These are phyloP conservation scores for Rhynchomys soricoides DNA, from an alignment of 2,113 vertebrate genomes.

Conservation along the genomic window DNA sequence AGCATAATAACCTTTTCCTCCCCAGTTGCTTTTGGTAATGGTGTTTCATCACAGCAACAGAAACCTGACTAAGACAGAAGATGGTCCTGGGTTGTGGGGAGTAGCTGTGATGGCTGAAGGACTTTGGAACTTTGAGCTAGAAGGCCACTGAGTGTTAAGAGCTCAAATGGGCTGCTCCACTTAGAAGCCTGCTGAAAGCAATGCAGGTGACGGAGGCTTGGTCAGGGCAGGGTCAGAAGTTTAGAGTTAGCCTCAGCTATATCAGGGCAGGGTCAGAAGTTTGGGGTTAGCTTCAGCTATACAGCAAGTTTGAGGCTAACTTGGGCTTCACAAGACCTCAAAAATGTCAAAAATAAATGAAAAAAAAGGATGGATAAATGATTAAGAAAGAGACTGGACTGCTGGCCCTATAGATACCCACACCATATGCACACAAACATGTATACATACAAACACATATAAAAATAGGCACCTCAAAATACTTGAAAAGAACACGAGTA, in stretches of 20 bases:
- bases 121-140: background rate
- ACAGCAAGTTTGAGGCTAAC: background rate
- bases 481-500: conserved; percentile 97
- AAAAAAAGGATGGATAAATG: background rate
- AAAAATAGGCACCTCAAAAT: conserved; percentile 94
- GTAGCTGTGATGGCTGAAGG: background rate
- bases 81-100: background rate
- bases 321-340: background rate
- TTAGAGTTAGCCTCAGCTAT: background rate
- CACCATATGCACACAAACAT: background rate
- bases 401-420: background rate
- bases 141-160: background rate
- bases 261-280: background rate
- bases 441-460: background rate
- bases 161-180: background rate
- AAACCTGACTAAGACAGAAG: background rate
- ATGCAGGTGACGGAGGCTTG: background rate
- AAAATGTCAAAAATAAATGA: background rate
- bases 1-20: background rate
- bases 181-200: background rate
- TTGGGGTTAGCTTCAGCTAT: background rate
- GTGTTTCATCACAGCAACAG: background rate
- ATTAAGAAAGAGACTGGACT: background rate
- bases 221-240: background rate
- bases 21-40: background rate